A percentile compares a stretch with the other conserved stretches of the same genome.
Conservation (phyloP, 2,888 invertebrate species). For the Oegoconia quadripuncta region DNA sequence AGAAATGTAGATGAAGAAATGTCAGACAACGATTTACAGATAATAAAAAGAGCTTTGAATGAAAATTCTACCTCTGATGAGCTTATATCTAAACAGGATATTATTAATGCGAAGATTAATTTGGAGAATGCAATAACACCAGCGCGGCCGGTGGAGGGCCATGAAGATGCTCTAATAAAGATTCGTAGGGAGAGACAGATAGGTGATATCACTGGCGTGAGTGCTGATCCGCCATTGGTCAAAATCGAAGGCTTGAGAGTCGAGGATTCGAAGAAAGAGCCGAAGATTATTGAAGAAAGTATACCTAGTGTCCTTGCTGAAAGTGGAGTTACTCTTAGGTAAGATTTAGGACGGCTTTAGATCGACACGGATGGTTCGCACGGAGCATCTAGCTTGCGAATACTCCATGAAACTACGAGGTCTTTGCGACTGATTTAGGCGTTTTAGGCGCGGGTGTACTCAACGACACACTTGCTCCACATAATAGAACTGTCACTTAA, state of each 20-base stretch:
- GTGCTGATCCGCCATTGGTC: conserved; percentile 27
- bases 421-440: no score
- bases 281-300: conserved; percentile 75
- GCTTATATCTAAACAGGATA: conserved; percentile 10
- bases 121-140: conserved; percentile 14
- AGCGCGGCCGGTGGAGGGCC: conserved; percentile 7
- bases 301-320: conserved; percentile 84
- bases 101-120: conserved; percentile 5
- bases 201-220: conserved; percentile 36
- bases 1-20: conserved; percentile 10
- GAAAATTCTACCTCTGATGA: conserved; percentile 2
- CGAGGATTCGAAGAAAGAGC: conserved; percentile 79
- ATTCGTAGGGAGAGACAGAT: conserved; percentile 23
- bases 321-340: conserved; percentile 76
- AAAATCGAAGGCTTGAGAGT: conserved; percentile 77
- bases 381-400: no score
- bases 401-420: no score
- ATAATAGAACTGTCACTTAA: no score
- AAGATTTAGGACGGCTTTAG: no score
- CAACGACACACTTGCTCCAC: no score
- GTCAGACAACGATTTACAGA: no score
- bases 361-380: no score
- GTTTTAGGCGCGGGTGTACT: no score
- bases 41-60: background rate
- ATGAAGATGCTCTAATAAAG: conserved; percentile 16